phyloP scores from a whole-genome alignment of 2,888 invertebrate genomes.

The Chymomyza fuscimana region DNA sequence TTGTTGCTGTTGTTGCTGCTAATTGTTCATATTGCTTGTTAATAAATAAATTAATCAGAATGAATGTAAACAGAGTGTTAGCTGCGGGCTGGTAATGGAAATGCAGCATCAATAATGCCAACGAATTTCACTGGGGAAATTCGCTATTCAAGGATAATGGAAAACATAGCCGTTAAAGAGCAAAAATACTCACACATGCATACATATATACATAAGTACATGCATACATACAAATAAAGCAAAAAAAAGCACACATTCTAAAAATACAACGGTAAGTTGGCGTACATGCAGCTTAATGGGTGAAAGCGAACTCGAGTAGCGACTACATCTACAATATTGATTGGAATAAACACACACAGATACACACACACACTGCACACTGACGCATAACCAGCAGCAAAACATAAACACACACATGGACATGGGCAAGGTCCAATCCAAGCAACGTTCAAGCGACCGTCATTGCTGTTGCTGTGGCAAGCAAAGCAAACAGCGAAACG shows the following conservation, averaged over 20 bases:
- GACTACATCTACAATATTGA: slow-evolving; percentile 71
- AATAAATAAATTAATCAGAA: slow-evolving; percentile 9
- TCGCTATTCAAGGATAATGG: slow-evolving; percentile 74
- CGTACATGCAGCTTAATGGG: slow-evolving; percentile 72
- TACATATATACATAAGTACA: not conserved
- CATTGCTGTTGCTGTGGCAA: slow-evolving; percentile 53
- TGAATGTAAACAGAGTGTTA: not conserved
- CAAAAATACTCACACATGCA: slow-evolving; percentile 8
- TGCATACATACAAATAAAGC: slow-evolving; percentile 31
- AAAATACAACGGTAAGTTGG: slow-evolving; percentile 70
- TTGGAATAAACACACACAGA: slow-evolving; percentile 59
- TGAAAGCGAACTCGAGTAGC: slow-evolving; percentile 68
- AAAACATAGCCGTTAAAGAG: slow-evolving; percentile 65
- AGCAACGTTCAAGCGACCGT: slow-evolving; percentile 38
- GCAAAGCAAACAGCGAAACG: slow-evolving; percentile 67
- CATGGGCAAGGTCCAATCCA: slow-evolving; percentile 9
- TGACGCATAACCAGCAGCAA: slow-evolving; percentile 39
- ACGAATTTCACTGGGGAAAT: slow-evolving; percentile 57
- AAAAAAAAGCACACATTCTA: slow-evolving; percentile 59
- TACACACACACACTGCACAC: slow-evolving; percentile 15
- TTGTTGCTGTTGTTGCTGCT: not conserved
- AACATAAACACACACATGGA: slow-evolving; percentile 22
- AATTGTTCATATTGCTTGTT: not conserved
- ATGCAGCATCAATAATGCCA: slow-evolving; percentile 8
- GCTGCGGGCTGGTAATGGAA: not conserved